A percentile compares a stretch with the other conserved stretches of the same genome.
Conservation (phyloP, 1,140 invertebrate species). For the Bombus terrestris region DNA sequence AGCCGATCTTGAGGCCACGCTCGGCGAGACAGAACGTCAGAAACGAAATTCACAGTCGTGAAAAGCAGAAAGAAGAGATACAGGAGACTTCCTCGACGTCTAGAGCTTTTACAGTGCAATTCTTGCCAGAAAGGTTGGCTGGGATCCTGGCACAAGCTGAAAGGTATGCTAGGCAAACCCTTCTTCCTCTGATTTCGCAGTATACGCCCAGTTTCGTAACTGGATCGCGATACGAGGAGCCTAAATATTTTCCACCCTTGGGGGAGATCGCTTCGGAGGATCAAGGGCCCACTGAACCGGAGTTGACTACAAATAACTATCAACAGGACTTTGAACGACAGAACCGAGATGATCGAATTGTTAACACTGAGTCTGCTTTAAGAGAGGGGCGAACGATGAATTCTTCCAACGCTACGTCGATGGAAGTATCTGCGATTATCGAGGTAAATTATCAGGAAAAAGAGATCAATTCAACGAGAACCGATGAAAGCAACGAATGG, state of each 20-base stretch:
- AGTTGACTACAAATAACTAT: neutral
- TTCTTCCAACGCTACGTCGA: too few relatives aligned
- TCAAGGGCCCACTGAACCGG: neutral
- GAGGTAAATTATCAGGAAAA: neutral
- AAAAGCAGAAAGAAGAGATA: conserved; percentile 68
- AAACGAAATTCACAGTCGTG: conserved; percentile 45
- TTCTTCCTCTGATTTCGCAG: conserved; percentile 89
- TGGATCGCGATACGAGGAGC: conserved; percentile 69
- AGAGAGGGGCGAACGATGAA: neutral
- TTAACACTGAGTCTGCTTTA: neutral
- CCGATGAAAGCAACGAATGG: conserved; percentile 62
- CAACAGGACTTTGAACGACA: too few relatives aligned
- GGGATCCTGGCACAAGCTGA: conserved; percentile 91
- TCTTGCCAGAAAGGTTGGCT: conserved; percentile 89
- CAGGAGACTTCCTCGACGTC: conserved; percentile 71
- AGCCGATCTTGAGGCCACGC: conserved; percentile 87
- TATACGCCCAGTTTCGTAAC: conserved; percentile 86
- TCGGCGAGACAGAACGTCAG: conserved; percentile 76
- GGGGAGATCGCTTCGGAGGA: conserved; percentile 48
- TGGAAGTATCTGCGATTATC: neutral
- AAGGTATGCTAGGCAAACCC: conserved; percentile 89
- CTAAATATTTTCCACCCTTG: conserved; percentile 80
- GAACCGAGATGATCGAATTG: neutral
- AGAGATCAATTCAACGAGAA: neutral
- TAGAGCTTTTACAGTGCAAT: conserved; percentile 87